A percentile compares a stretch with the other conserved stretches of the same genome.
phyloP scores from a whole-genome alignment of 2,113 vertebrate species.

The Lophura nycthemera region DNA sequence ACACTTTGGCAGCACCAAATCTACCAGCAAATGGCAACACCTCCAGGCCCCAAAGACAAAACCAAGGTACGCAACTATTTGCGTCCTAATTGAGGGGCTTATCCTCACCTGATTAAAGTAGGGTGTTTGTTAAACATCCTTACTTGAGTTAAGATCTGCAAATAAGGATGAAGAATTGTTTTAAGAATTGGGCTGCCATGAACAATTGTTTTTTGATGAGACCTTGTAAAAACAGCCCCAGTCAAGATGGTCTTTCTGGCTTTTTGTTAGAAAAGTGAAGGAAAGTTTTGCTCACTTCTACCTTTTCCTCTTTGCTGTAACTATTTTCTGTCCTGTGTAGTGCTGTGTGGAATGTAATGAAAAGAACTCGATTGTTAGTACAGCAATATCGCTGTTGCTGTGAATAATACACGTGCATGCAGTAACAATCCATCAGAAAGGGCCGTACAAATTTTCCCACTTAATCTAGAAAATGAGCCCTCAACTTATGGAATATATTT shows the following conservation, averaged over 20 bases:
- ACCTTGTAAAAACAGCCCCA: neutral
- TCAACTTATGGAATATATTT: neutral
- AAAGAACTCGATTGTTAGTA: neutral
- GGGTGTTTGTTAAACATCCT: slow-evolving; percentile 78
- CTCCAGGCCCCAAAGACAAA: slow-evolving; percentile 31
- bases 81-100: slow-evolving; percentile 68
- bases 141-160: slow-evolving; percentile 77
- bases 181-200: slow-evolving; percentile 26
- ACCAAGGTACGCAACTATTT: slow-evolving; percentile 32
- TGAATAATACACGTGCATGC: neutral
- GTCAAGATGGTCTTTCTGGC: neutral
- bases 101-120: slow-evolving; percentile 70
- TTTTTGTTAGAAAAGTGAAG: neutral
- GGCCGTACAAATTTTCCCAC: neutral
- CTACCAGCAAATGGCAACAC: slow-evolving; percentile 8
- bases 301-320: neutral
- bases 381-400: neutral
- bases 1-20: neutral
- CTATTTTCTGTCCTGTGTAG: neutral
- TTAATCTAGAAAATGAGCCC: neutral
- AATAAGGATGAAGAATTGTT: slow-evolving; percentile 73
- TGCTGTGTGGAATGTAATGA: neutral
- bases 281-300: slow-evolving; percentile 50
- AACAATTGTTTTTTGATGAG: slow-evolving; percentile 56
- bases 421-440: neutral